Conservation (phyloP, 2,113 vertebrate genomes). For the Fulica atra region DNA sequence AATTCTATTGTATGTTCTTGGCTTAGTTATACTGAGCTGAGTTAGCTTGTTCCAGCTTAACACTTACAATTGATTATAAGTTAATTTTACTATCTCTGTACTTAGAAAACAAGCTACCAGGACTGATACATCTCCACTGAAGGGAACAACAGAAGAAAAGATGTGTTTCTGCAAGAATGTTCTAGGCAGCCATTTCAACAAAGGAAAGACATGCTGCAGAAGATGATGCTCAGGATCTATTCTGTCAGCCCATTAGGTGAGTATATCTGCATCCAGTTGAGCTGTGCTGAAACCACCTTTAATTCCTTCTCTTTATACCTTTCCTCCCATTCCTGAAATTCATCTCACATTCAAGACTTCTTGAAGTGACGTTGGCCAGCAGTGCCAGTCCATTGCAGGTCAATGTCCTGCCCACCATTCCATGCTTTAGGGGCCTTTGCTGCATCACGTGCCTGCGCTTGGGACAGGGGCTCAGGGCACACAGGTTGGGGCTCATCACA, state of each 20-base stretch:
- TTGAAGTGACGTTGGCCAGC: not conserved
- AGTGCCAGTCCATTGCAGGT: fast-evolving
- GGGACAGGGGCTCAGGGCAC: not conserved
- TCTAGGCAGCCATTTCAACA: not conserved
- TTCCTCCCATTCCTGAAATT: not conserved
- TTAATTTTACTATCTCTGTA: not conserved
- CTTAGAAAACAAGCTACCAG: not conserved
- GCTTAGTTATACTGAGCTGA: not conserved
- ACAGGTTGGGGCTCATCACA: not conserved
- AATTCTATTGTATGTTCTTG: not conserved
- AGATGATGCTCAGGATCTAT: not conserved
- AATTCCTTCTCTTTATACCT: not conserved
- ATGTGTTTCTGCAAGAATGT: not conserved
- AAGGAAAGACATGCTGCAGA: not conserved
- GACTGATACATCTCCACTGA: not conserved
- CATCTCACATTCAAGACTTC: not conserved
- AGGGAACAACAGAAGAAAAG: not conserved
- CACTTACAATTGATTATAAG: not conserved
- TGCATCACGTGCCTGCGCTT: not conserved
- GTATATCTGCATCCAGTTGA: not conserved
- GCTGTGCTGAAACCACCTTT: not conserved
- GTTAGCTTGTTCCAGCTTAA: not conserved
- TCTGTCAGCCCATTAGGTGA: not conserved
- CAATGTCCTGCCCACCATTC: not conserved
- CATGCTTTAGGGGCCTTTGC: not conserved